Conservation (phyloP, 2,797 vertebrate genomes). For the Limnodromus scolopaceus region DNA sequence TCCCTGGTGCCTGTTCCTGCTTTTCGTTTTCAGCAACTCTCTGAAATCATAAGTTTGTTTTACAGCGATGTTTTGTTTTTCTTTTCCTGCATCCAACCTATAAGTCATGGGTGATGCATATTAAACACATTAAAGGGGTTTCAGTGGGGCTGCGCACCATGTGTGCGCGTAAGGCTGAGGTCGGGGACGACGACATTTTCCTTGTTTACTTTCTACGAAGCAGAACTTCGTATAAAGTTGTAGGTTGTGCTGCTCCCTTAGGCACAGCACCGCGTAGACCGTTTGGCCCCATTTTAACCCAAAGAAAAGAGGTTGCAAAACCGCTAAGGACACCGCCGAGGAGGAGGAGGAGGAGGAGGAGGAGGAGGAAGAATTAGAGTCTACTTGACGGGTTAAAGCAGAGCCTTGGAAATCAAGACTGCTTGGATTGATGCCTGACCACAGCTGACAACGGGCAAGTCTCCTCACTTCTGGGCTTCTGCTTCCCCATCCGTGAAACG, state of each 20-base stretch:
- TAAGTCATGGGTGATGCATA: conserved; percentile 53
- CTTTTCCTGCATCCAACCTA: conserved; percentile 64
- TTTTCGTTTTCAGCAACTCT: conserved; percentile 70
- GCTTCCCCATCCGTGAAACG: not conserved
- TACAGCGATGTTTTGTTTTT: conserved; percentile 68
- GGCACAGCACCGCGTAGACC: not conserved
- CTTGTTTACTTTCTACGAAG: not conserved
- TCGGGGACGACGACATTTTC: not conserved
- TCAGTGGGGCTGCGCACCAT: conserved; percentile 36
- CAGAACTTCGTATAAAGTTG: too few species aligned
- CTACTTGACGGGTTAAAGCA: not conserved
- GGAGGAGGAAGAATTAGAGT: not conserved
- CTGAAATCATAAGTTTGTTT: conserved; percentile 63
- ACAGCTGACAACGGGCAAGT: conserved; percentile 3
- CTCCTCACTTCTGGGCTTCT: conserved; percentile 30
- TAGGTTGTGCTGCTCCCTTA: not conserved
- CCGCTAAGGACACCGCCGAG: accelerated
- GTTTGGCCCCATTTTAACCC: not conserved
- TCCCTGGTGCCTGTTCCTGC: conserved; percentile 66
- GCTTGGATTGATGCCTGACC: conserved; percentile 51
- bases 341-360: not conserved
- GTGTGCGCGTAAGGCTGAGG: not conserved
- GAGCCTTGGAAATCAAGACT: conserved; percentile 27
- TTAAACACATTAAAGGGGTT: conserved; percentile 59
- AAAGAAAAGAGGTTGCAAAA: not conserved